Conservation (phyloP, 2,797 vertebrate genomes). For the Notoglanidium macrostoma region DNA sequence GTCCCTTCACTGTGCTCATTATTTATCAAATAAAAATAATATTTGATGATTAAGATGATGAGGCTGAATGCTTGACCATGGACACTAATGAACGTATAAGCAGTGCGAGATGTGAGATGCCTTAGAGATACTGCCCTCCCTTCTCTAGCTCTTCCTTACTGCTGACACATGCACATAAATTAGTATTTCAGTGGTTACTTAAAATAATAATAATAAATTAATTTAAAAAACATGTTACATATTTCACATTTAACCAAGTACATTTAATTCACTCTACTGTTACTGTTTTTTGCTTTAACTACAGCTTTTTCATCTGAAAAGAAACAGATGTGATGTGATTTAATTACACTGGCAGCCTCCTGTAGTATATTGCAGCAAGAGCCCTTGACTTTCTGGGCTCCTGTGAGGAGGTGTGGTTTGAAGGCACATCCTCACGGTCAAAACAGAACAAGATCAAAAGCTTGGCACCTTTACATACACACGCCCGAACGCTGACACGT, state of each 20-base stretch:
- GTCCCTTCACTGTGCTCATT: neutral
- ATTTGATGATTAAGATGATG: constrained; percentile 37
- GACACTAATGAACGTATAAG: constrained; percentile 34
- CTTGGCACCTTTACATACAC: constrained; percentile 9
- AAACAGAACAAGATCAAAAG: constrained; percentile 4
- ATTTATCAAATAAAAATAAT: constrained; percentile 13
- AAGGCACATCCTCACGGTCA: neutral
- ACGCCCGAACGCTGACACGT: constrained; percentile 24
- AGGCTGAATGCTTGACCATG: constrained; percentile 13
- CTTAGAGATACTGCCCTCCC: neutral
- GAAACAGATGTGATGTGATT: neutral
- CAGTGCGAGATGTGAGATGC: neutral
- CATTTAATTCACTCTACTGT: neutral
- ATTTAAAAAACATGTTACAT: too few relatives aligned
- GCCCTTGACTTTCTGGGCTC: neutral
- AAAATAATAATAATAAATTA: too few relatives aligned
- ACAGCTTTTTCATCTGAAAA: neutral
- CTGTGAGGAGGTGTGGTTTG: neutral
- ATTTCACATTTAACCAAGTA: neutral
- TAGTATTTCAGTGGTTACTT: neutral
- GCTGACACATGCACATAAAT: neutral
- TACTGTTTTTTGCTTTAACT: neutral
- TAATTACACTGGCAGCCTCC: neutral
- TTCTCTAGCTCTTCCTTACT: neutral
- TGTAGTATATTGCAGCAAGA: neutral